Base-by-base conservation (phyloP, 2,888 invertebrate genomes). In the Pseudanteris insignis region DNA sequence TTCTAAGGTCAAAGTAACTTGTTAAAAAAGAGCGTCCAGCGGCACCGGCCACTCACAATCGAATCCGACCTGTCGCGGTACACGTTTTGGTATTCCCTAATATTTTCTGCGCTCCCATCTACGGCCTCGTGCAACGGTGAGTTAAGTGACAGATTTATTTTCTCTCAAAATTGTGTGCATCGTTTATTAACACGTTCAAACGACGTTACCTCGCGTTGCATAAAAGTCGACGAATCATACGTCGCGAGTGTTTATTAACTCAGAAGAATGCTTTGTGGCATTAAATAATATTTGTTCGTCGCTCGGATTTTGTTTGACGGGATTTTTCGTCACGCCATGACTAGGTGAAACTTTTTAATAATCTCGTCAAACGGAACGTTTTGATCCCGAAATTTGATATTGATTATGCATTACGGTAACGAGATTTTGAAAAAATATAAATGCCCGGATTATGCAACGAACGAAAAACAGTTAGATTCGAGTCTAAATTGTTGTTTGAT, bases 21-120 rank as follows among this genome's bases (percentile, higher is more conserved):
- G 71, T 77, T 78, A 70, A 78, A 78, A 77, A 79, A 77, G 76
- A 76, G 73, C 70, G 68, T 66, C 33, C 48, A 44, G 54, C 63
- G 60, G 66, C 55, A 43, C 41, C 50, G 47, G 53, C 51, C 47
- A 65, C 69, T 71, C 77, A 77, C 74, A 75, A 67, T 62, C 63
- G 43, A 64, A 51, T 70, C 65, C 71, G 73, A 67, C 71, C 72
- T 74, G 72, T 67, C 58, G 59, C 63, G 29, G 67, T 47, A 60
- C 63, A 65, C 67, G 61, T 47, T 63, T 55, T 58, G 61, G 43
- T 58, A 36, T 24, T 44, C 59, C 6, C 26, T 64, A 13, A 38
- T 67, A 44, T 58, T 51, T 43, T 28, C 30, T 25, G 34, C 38
- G 36, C 24, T 60, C 11, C 37, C 65, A 18, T 38, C 61, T 36